Base-by-base conservation (phyloP, 2,113 vertebrate species). In the Rafetus swinhoei region DNA sequence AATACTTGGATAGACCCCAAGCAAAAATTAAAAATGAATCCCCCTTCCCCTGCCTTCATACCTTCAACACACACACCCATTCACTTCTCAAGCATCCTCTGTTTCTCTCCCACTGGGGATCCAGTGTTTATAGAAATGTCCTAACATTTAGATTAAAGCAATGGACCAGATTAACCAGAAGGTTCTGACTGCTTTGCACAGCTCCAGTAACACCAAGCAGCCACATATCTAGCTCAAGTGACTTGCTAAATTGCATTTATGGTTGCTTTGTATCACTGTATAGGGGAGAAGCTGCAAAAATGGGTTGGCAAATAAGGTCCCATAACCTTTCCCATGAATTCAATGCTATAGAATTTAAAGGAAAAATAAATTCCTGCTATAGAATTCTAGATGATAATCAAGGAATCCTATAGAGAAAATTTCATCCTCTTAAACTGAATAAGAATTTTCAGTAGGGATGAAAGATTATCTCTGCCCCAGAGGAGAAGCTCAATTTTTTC, bases 391-490 rank as follows among this genome's bases (percentile, higher is more conserved):
- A 65, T 14, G 27, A 65, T n/a, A 62, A 27, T 62, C 29, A 65
- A 32, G 32, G 62, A 65, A 18, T n/a, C 29, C 29, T n/a, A 29
- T 3, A 65, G 29, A 32, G 62, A 65, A 7, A 69, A 60, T 88
- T 25, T n/a, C 22, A 85, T 88, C 77, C 56, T 93, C 16, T 22
- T 29, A 55, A 6, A 85, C 52, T 4, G 52, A 56, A 53, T 65
- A 65, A n/a, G 11, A n/a, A 65, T 65, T 65, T 65, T 65, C 62
- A 14, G 18, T 32, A 8, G 62, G 7, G 7, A 65, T 32, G 62
- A 65, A 2, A 14, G 15, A 15, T 65, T 25, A 29, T 89, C 88
- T 79, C 50, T 2, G 2, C 45, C 86, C 65, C 39, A 0, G 0
- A 35, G 24, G 54, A 81, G n/a, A 57, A 32, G n/a, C 22, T 32